Evolutionary conservation across 2,888 invertebrate genomes (phyloP).

Genomic region (Hirtodrosophila trivittata): DNA sequence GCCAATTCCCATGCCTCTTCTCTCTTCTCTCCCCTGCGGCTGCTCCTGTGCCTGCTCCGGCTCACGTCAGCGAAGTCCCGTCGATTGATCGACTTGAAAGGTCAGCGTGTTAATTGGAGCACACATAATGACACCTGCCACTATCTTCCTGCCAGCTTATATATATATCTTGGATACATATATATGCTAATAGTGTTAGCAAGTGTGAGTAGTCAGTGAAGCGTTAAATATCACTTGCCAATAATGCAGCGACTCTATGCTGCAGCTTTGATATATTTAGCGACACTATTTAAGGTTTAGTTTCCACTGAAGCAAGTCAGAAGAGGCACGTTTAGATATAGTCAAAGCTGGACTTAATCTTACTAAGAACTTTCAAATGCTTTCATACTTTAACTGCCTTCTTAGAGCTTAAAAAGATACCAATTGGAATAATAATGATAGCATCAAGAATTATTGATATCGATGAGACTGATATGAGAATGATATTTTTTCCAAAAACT

Average conservation of each 20-base stretch:
- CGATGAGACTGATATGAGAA: too few relatives aligned
- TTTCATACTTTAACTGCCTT: too few relatives aligned
- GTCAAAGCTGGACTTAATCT: too few relatives aligned
- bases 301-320: too few relatives aligned
- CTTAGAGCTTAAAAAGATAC: too few relatives aligned
- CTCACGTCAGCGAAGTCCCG: conserved; percentile 30
- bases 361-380: too few relatives aligned
- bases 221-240: conserved; percentile 66
- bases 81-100: conserved; percentile 54
- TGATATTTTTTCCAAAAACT: too few relatives aligned
- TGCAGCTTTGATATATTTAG: conserved; percentile 19
- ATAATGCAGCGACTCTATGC: conserved; percentile 38
- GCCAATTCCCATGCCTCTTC: conserved; percentile 3
- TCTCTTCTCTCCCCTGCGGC: background rate
- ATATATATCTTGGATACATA: conserved; percentile 11
- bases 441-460: too few relatives aligned
- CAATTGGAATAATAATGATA: too few relatives aligned
- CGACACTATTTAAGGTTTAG: too few relatives aligned
- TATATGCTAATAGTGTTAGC: conserved; percentile 4
- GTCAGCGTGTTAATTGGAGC: conserved; percentile 77
- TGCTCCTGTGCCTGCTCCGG: background rate
- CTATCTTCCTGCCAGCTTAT: conserved; percentile 43
- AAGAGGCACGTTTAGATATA: too few relatives aligned
- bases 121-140: conserved; percentile 55
- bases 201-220: conserved; percentile 47